phyloP scores from a whole-genome alignment of 2,888 invertebrate species.

The Agriopis aurantiaria region DNA sequence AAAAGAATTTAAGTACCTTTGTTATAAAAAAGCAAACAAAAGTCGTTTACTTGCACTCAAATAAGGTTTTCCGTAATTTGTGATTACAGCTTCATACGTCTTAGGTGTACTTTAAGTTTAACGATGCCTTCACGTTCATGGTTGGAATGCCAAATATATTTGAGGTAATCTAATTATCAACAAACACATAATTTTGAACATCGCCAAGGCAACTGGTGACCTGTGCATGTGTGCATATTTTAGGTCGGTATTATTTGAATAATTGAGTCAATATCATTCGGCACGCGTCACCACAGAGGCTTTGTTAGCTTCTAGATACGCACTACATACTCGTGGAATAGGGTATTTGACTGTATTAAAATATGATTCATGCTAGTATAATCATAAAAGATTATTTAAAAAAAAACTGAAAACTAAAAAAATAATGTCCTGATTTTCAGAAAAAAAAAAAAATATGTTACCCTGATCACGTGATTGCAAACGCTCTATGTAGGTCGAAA shows the following conservation, averaged over 20 bases:
- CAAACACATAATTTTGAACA: constrained; percentile 48
- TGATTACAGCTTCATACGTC: constrained; percentile 6
- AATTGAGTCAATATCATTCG: constrained; percentile 54
- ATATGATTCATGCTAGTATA: no score
- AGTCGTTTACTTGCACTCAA: constrained; percentile 9
- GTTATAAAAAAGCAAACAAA: not conserved
- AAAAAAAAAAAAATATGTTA: no score
- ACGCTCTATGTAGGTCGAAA: no score
- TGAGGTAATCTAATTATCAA: constrained; percentile 34
- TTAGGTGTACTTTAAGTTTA: constrained; percentile 17
- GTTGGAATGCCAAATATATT: constrained; percentile 38
- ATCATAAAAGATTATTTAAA: no score
- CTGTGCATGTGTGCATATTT: constrained; percentile 9
- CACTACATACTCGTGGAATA: constrained; percentile 6
- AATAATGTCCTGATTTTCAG: no score
- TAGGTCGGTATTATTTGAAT: constrained; percentile 40
- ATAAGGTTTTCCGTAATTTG: constrained; percentile 9
- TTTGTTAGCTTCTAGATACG: constrained; percentile 12
- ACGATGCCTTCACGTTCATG: constrained; percentile 8
- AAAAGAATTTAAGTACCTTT: not conserved
- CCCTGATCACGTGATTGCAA: no score
- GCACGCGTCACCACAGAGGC: constrained; percentile 5
- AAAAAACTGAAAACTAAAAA: no score
- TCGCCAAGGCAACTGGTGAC: constrained; percentile 42
- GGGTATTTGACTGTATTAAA: no score